A percentile compares a stretch with the other conserved stretches of the same genome.
Evolutionary conservation across 2,113 vertebrate genomes (phyloP).

Genomic region (Benitochromis conjunctus): DNA sequence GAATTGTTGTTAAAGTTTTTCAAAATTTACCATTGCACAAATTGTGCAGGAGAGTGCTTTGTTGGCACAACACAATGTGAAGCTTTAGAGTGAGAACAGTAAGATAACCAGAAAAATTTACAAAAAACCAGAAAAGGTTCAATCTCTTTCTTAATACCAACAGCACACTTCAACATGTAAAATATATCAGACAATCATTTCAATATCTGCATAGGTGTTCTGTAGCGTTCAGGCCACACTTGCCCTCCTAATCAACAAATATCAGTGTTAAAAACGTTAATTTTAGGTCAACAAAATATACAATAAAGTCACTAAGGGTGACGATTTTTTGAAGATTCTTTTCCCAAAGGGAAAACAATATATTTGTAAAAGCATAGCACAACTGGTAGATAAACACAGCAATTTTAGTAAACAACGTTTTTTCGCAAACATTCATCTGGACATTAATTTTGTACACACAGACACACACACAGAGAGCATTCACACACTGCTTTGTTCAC

Average conservation of each 20-base stretch:
- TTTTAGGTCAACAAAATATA: background rate
- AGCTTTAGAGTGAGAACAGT: background rate
- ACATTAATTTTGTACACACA: background rate
- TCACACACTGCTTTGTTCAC: background rate
- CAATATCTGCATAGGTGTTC: background rate
- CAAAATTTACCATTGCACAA: background rate
- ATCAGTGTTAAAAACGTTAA: background rate
- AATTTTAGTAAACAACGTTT: background rate
- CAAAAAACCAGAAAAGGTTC: background rate
- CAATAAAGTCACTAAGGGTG: background rate
- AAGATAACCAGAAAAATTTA: background rate
- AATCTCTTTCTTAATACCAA: background rate
- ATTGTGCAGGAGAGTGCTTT: background rate
- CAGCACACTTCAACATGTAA: background rate
- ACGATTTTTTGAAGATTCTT: background rate
- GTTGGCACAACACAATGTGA: background rate
- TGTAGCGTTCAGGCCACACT: background rate
- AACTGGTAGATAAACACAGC: background rate
- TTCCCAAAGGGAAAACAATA: background rate
- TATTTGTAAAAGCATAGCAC: background rate
- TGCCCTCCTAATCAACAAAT: background rate
- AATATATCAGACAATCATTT: background rate
- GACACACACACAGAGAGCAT: background rate
- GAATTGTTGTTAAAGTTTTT: background rate
- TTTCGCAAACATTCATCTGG: conserved; percentile 2